phyloP scores from a whole-genome alignment of 2,888 invertebrate genomes.

The Coremacera marginata region DNA sequence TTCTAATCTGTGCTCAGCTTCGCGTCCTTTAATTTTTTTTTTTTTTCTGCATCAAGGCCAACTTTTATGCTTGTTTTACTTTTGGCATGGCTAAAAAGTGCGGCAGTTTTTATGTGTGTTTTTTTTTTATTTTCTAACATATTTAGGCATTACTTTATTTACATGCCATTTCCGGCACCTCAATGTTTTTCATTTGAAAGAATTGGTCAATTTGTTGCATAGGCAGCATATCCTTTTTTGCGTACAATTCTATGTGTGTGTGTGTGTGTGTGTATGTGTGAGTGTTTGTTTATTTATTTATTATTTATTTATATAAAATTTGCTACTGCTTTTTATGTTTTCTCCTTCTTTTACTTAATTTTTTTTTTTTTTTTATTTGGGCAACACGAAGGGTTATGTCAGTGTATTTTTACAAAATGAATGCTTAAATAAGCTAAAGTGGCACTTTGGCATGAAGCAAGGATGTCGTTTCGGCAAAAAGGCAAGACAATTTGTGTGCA shows the following conservation, averaged over 20 bases:
- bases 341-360: too few relatives aligned
- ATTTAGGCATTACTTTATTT: neutral
- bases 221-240: conserved; percentile 1
- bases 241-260: neutral
- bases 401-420: neutral
- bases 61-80: too few relatives aligned
- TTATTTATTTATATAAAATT: too few relatives aligned
- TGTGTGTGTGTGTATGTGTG: neutral
- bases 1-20: too few relatives aligned
- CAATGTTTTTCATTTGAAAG: conserved; percentile 7
- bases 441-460: too few relatives aligned
- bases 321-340: too few relatives aligned
- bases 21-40: too few relatives aligned
- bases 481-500: too few relatives aligned
- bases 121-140: neutral
- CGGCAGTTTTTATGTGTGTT: neutral
- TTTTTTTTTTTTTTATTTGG: neutral
- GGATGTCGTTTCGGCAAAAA: too few relatives aligned
- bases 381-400: neutral
- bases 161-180: conserved; percentile 18
- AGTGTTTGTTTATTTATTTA: neutral
- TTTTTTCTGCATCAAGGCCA: too few relatives aligned
- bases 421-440: conserved; percentile 17
- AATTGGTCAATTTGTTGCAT: conserved; percentile 25
- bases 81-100: neutral